Base-by-base conservation (phyloP, 2,888 invertebrate genomes). In the Nysson spinosus region DNA sequence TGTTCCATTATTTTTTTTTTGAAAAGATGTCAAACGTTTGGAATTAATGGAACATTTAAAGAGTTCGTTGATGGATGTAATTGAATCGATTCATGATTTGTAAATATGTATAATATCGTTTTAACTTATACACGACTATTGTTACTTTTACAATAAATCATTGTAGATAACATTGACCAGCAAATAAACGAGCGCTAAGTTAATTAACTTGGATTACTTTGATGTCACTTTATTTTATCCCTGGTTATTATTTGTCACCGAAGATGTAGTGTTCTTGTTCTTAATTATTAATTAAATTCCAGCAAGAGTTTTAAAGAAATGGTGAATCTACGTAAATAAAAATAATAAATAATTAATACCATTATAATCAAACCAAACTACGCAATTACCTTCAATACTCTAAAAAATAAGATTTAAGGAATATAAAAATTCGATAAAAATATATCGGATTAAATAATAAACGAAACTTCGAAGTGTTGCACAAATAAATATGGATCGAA, bases 71-170 rank as follows among this genome's bases (percentile, higher is more conserved):
- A 61, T 60, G 37, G 46, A 49, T n/a, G 39, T 24, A 26, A 43
- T 40, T 35, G 40, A 37, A 16, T n/a, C n/a, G n/a, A n/a, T n/a
- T 43, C 34, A 40, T 46, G 37, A 39, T 52, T 52, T 83, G 83
- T 83, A 83, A 70, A 83, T 83, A 83, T 83, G 83, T 84, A 83
- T 76, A 44, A 82, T 83, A 83, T 80, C 77, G 77, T 80, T 82
- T 82, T 82, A 80, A 83, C 72, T 82, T 81, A 82, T 78, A 82
- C 76, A 73, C 70, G 51, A 75, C 75, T 80, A 83, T 83, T 85
- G 84, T 84, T 84, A 85, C 81, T 84, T 83, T 84, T 84, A 83
- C 79, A 79, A 78, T 76, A 78, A 79, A 82, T 77, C 73, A 78
- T 78, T 85, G 85, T 84, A 83, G 81, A 83, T 84, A 84, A 82